Evolutionary conservation across 2,113 vertebrate species (phyloP).

Genomic region (Lota lota): DNA sequence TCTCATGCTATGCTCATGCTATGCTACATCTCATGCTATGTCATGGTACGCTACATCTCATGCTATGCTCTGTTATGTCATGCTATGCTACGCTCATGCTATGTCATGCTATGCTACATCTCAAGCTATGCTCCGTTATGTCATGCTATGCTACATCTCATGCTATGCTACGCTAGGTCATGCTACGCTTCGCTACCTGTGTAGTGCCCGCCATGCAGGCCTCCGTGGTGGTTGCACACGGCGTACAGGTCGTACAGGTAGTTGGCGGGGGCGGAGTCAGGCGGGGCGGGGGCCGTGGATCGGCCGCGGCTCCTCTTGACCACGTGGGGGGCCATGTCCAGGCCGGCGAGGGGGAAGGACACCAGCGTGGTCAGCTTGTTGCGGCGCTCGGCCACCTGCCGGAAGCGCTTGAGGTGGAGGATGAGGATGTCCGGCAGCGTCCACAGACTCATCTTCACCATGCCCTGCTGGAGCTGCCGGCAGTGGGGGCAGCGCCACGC

Average conservation of each 20-base stretch:
- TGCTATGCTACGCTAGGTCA: no score
- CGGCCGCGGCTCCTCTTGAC: slow-evolving; percentile 71
- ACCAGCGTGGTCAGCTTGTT: slow-evolving; percentile 95
- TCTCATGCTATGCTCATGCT: no score
- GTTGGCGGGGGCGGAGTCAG: slow-evolving; percentile 63
- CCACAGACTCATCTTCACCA: slow-evolving; percentile 95
- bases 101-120: no score
- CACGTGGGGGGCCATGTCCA: slow-evolving; percentile 93
- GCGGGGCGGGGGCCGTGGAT: slow-evolving; percentile 64
- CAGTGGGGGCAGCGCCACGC: slow-evolving; percentile 97
- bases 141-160: no score
- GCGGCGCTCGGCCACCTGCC: slow-evolving; percentile 86
- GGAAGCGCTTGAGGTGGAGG: slow-evolving; percentile 94
- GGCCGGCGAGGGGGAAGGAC: slow-evolving; percentile 81
- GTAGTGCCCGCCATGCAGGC: slow-evolving; percentile 95
- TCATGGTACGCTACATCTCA: no score
- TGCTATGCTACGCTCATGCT: no score
- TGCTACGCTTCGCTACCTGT: slow-evolving; percentile 74
- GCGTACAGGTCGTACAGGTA: slow-evolving; percentile 92
- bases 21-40: no score
- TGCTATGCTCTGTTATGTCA: no score
- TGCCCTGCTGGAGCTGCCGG: slow-evolving; percentile 90
- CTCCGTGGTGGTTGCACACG: slow-evolving; percentile 95
- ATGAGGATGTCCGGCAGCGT: slow-evolving; percentile 95
- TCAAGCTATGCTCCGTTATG: no score